Conservation (phyloP, 1,140 invertebrate species). For the Aphelinus certus region DNA sequence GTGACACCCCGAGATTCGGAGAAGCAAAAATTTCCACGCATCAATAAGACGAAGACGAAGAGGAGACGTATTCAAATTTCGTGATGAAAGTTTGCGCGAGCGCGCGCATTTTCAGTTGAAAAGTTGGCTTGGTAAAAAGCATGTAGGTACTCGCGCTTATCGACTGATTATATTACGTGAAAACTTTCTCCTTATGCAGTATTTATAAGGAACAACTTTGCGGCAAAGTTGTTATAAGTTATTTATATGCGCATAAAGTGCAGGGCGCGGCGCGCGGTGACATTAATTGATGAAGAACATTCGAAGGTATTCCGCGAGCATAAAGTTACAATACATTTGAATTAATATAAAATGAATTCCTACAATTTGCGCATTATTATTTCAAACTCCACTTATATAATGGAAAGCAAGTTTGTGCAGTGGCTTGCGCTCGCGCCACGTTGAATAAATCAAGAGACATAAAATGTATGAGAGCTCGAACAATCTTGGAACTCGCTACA, state of each 20-base stretch:
- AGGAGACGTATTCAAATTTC: no score
- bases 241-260: conserved; percentile 14
- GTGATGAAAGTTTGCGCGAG: no score
- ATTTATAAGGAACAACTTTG: conserved; percentile 24
- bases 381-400: neutral
- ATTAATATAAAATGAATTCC: conserved; percentile 10
- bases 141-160: conserved; percentile 3
- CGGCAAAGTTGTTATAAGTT: conserved; percentile 21
- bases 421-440: neutral
- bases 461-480: conserved; percentile 1
- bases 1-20: no score
- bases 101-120: conserved; percentile 5
- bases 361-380: conserved; percentile 24
- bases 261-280: neutral
- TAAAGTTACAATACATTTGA: conserved; percentile 18
- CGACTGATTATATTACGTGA: conserved; percentile 22
- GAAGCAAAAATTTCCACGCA: no score
- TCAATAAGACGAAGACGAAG: no score
- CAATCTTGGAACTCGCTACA: no score
- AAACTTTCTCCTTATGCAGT: conserved; percentile 21
- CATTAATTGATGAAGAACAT: conserved; percentile 22
- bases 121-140: neutral
- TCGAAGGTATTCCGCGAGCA: conserved; percentile 3
- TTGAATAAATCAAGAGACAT: conserved; percentile 15
- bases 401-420: conserved; percentile 1